A percentile compares a stretch with the other conserved stretches of the same genome.
phyloP scores from a whole-genome alignment of 1,140 invertebrate genomes.

The Zaprionus lachaisei region DNA sequence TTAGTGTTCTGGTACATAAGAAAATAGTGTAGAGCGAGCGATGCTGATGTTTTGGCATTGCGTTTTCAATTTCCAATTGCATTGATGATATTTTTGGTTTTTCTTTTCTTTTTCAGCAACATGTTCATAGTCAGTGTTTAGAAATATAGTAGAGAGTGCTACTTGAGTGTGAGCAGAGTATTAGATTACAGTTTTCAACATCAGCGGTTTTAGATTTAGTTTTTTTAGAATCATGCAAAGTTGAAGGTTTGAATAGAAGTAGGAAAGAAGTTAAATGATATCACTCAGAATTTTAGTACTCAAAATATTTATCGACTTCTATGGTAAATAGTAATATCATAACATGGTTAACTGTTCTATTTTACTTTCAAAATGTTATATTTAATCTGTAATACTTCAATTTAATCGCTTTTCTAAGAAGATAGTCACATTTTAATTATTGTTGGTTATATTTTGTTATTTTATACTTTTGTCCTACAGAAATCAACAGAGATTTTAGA shows the following conservation, averaged over 20 bases:
- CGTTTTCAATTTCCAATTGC: slow-evolving; percentile 63
- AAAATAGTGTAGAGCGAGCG: slow-evolving; percentile 70
- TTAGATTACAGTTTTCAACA: slow-evolving; percentile 11
- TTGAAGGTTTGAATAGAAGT: background rate
- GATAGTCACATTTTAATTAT: background rate
- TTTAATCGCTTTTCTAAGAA: background rate
- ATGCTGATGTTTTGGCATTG: slow-evolving; percentile 61
- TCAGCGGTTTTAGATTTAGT: slow-evolving; percentile 8
- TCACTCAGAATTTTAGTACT: background rate
- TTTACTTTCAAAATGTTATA: background rate
- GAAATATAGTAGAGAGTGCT: slow-evolving; percentile 52
- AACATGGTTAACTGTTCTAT: background rate
- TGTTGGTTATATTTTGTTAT: background rate
- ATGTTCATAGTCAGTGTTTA: slow-evolving; percentile 83
- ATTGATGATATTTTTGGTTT: slow-evolving; percentile 55
- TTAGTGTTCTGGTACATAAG: slow-evolving; percentile 50
- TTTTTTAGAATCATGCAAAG: slow-evolving; percentile 27
- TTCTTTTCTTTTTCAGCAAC: slow-evolving; percentile 69
- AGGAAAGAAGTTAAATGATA: background rate
- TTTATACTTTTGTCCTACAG: background rate
- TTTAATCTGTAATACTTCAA: background rate
- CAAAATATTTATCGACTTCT: background rate
- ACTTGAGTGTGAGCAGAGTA: slow-evolving; percentile 29
- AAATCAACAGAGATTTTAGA: background rate
- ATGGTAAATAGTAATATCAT: background rate